Base-by-base conservation (phyloP, 2,888 invertebrate species). In the Carabus problematicus region DNA sequence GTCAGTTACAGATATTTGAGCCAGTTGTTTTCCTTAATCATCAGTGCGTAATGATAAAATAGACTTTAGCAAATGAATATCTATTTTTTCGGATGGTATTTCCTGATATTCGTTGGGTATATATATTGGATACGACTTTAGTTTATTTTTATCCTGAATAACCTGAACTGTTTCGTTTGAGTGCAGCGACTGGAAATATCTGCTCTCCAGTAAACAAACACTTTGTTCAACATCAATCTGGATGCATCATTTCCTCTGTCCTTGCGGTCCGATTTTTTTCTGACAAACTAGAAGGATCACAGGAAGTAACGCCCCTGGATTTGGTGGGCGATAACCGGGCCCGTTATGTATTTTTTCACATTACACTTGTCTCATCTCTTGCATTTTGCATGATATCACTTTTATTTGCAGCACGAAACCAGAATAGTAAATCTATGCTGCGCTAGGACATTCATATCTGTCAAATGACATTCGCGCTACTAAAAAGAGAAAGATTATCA, bases 201-300 rank as follows among this genome's bases (percentile, higher is more conserved):
- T 29, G 29, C 6, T 29, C 29, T 29, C 29, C 29, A 29, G 29
- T 29, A 29, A 29, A 29, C 29, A 29, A 29, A 29, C 29, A 29
- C 29, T 56, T 43, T 55, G 52, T 43, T 43, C 42, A 39, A 16
- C 29, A 59, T 58, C 58, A 18, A 52, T 12, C 18, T 59, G 19
- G 49, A 66, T 59, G 66, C 66, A 66, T 58, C 59, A 66, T 66
- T 66, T 66, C 66, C 66, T 12, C 49, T 49, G 66, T 58, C 66
- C 66, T 66, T 66, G 64, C 66, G 52, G 16, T 16, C 54, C 52
- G 19, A 16, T 18, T 59, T 66, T 66, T 66, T 66, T 59, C 58
- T 64, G 64, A 64, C 58, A 45, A 47, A 56, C 58, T 43, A 40
- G 59, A 52, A 58, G 52, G 64, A 64, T 64, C 18, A 58, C 18